Conservation (phyloP, 2,797 vertebrate genomes). For the Pipistrellus kuhlii region DNA sequence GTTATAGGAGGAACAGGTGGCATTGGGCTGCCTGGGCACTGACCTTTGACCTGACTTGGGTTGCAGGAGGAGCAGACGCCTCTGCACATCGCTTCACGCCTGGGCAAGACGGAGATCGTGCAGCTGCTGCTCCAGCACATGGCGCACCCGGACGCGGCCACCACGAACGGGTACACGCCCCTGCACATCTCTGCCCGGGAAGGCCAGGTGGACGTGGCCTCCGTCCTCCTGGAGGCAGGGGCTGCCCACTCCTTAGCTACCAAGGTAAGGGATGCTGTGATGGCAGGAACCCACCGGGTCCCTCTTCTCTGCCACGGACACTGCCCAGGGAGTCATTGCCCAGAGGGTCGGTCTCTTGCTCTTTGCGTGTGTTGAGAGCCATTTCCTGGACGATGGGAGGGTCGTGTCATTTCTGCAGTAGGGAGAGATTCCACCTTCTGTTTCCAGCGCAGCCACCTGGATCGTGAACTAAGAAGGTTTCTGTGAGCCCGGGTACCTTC, state of each 20-base stretch:
- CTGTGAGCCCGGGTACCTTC: neutral
- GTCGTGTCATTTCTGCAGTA: neutral
- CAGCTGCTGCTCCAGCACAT: conserved; percentile 98
- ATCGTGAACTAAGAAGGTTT: neutral
- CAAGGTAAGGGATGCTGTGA: conserved; percentile 89
- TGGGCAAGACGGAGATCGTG: conserved; percentile 98
- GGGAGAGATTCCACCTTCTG: neutral
- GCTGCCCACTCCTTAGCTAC: conserved; percentile 97
- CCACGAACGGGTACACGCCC: conserved; percentile 96
- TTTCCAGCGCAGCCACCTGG: neutral
- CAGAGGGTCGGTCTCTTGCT: neutral
- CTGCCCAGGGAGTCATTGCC: no score
- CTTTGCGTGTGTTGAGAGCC: neutral
- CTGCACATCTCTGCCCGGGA: conserved; percentile 98
- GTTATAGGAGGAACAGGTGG: no score
- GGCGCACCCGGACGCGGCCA: conserved; percentile 98
- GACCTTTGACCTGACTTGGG: conserved; percentile 53
- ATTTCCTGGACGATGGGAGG: neutral
- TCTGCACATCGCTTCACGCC: conserved; percentile 97
- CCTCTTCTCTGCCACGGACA: accelerated
- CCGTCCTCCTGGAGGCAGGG: conserved; percentile 95
- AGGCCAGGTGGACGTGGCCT: conserved; percentile 96
- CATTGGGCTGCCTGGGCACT: neutral
- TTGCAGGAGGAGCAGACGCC: conserved; percentile 98
- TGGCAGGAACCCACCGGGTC: accelerated